Conservation (phyloP, 2,113 vertebrate species). For the Herpetotheres cachinnans region DNA sequence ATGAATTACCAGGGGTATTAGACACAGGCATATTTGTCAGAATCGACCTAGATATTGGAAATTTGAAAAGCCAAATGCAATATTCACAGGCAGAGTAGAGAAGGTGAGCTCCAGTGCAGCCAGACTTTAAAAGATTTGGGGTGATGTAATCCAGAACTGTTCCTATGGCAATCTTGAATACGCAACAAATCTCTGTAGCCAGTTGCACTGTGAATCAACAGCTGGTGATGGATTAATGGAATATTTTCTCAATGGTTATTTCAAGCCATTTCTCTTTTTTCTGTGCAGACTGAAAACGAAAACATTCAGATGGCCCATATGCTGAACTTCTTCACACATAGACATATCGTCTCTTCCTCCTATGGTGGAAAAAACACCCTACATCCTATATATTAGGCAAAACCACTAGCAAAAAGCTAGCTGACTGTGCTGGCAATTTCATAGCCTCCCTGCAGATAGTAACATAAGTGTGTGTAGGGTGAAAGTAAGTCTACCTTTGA, state of each 20-base stretch:
- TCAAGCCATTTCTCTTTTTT: not conserved
- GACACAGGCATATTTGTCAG: not conserved
- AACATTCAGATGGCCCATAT: not conserved
- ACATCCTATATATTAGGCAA: not conserved
- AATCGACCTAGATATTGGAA: not conserved
- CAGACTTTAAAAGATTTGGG: not conserved
- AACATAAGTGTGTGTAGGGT: not conserved
- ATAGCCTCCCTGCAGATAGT: not conserved
- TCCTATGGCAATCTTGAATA: slow-evolving; percentile 3
- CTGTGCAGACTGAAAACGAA: not conserved
- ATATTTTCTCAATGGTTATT: not conserved
- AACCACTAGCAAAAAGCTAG: not conserved
- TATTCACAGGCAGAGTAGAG: not conserved
- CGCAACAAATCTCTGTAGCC: not conserved
- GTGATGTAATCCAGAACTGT: not conserved
- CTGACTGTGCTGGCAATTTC: not conserved
- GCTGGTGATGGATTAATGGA: slow-evolving; percentile 40
- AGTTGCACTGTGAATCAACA: not conserved
- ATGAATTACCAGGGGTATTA: not conserved
- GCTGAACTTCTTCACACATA: not conserved
- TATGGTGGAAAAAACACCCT: not conserved
- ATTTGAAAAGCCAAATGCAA: not conserved
- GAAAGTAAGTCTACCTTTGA: not conserved
- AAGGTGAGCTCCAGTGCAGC: not conserved
- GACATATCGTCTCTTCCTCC: not conserved